Evolutionary conservation across 2,797 vertebrate genomes (phyloP).

Genomic region (Iguana delicatissima): DNA sequence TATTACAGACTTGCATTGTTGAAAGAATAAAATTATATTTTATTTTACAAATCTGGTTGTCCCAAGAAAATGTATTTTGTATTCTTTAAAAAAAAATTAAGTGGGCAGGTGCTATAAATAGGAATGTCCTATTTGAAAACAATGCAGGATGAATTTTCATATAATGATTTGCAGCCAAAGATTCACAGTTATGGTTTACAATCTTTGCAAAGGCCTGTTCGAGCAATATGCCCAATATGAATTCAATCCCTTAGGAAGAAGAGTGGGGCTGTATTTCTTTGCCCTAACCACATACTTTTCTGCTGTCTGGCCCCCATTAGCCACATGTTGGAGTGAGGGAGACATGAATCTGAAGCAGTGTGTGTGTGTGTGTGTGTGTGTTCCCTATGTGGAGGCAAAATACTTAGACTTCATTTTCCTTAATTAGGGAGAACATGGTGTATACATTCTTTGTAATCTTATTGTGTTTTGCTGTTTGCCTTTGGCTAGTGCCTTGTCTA

Average conservation of each 20-base stretch:
- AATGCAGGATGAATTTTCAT: neutral
- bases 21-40: neutral
- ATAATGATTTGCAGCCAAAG: neutral
- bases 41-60: neutral
- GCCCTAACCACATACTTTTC: neutral
- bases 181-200: neutral
- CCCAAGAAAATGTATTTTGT: neutral
- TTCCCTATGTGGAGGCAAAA: slow-evolving; percentile 32
- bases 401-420: slow-evolving; percentile 42
- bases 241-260: neutral
- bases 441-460: slow-evolving; percentile 30
- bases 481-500: slow-evolving; percentile 12
- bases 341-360: no score
- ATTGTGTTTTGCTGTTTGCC: slow-evolving; percentile 43
- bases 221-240: neutral
- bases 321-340: neutral
- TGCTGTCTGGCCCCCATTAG: neutral
- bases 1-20: neutral
- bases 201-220: neutral
- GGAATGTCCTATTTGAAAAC: neutral
- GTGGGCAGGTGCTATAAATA: neutral
- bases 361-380: no score
- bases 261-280: neutral
- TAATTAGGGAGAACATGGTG: slow-evolving; percentile 41
- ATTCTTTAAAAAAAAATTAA: neutral